A percentile compares a stretch with the other conserved stretches of the same genome.
These are phyloP conservation scores for Squalus acanthias DNA, from an alignment of 2,797 vertebrate species.

Conservation along the genomic window DNA sequence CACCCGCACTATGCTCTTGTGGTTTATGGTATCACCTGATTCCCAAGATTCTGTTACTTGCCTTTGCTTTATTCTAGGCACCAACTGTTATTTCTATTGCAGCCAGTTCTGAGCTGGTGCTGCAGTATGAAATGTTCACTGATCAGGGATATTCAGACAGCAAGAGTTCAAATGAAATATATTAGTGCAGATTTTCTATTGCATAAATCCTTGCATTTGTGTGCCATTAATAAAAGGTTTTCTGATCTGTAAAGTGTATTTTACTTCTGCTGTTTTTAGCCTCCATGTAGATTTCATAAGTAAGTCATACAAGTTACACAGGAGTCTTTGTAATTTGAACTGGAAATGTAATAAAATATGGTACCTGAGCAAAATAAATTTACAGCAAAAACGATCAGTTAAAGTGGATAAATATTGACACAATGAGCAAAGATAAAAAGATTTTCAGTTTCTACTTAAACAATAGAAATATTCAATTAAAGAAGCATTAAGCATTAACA, in stretches of 20 bases:
- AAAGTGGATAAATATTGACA: not conserved
- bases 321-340: not conserved
- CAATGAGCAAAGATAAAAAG: not conserved
- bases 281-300: not conserved
- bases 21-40: not conserved
- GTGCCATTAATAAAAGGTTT: not conserved
- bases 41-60: not conserved
- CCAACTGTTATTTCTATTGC: not conserved
- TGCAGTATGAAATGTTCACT: not conserved
- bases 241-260: not conserved
- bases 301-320: not conserved
- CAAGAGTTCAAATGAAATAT: conserved; percentile 9
- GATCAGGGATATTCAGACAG: not conserved
- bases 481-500: not conserved
- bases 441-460: not conserved
- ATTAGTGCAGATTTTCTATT: not conserved
- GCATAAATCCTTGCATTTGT: not conserved
- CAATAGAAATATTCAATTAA: not conserved
- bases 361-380: not conserved
- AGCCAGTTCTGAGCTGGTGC: not conserved
- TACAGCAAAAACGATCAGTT: not conserved
- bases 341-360: not conserved
- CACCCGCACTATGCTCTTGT: not conserved
- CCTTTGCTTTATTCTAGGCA: not conserved
- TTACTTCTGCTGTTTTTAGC: not conserved